Evolutionary conservation across 2,888 invertebrate genomes (phyloP).

Genomic region (Drosophila fulvimacula): DNA sequence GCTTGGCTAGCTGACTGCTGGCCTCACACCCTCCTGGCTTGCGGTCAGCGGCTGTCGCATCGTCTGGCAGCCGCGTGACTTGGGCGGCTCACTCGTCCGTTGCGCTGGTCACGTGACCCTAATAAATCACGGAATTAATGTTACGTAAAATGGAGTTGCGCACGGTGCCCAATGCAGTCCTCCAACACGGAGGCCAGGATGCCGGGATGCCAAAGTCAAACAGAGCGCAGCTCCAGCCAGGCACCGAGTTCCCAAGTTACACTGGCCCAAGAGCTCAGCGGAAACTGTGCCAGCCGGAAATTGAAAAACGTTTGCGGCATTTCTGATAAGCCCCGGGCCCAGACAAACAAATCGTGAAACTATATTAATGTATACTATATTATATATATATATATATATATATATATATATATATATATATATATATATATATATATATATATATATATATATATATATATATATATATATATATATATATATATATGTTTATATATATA

Average conservation of each 20-base stretch:
- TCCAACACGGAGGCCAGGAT: constrained; percentile 19
- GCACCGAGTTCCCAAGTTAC: constrained; percentile 1
- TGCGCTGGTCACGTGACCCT: constrained; percentile 85
- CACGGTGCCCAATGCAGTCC: constrained; percentile 44
- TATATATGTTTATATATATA: too few relatives aligned
- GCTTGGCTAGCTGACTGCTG: constrained; percentile 2
- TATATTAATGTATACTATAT: constrained; percentile 18
- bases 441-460: too few relatives aligned
- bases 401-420: neutral
- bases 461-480: too few relatives aligned
- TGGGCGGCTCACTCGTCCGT: constrained; percentile 80
- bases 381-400: neutral
- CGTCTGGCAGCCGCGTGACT: constrained; percentile 65
- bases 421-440: too few relatives aligned
- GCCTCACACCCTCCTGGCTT: neutral
- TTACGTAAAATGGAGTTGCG: constrained; percentile 85
- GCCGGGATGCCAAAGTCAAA: constrained; percentile 18
- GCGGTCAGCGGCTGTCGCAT: constrained; percentile 40
- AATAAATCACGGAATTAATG: constrained; percentile 86
- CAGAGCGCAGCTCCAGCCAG: neutral
- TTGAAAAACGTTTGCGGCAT: constrained; percentile 79
- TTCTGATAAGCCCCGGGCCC: constrained; percentile 62
- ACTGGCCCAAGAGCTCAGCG: neutral
- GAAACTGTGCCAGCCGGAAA: constrained; percentile 76
- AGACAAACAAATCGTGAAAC: constrained; percentile 45